phyloP scores from a whole-genome alignment of 2,797 vertebrate genomes.

The Octomys mimax region DNA sequence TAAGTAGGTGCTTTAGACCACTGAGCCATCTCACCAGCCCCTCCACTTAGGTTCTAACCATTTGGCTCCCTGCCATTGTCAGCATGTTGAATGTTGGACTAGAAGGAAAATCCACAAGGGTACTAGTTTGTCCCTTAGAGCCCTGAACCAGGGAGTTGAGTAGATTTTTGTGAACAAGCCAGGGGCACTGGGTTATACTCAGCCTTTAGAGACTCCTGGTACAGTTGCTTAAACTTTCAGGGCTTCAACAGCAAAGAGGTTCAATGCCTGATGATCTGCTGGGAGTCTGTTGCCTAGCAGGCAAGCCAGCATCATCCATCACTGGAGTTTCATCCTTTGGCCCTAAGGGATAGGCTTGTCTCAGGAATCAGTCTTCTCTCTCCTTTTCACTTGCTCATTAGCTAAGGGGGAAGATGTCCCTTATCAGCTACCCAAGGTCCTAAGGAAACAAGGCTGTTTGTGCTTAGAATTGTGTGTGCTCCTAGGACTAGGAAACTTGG shows the following conservation, averaged over 20 bases:
- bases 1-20: too few species aligned
- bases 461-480: background rate
- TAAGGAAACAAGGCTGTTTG: background rate
- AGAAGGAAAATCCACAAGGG: accelerated
- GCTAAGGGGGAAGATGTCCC: background rate
- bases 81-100: background rate
- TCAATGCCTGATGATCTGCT: too few species aligned
- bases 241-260: background rate
- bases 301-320: background rate
- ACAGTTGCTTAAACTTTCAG: background rate
- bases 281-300: background rate
- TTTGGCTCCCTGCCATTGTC: background rate
- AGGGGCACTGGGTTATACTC: background rate
- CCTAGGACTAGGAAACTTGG: background rate
- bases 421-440: background rate
- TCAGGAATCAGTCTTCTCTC: background rate
- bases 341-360: background rate
- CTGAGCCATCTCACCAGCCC: too few species aligned
- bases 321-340: background rate
- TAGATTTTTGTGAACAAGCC: background rate
- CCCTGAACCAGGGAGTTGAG: background rate
- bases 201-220: background rate
- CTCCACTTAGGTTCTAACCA: background rate
- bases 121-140: too few species aligned
- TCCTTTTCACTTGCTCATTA: background rate